Evolutionary conservation across 2,888 invertebrate species (phyloP).

Genomic region (Rhagonycha lutea): DNA sequence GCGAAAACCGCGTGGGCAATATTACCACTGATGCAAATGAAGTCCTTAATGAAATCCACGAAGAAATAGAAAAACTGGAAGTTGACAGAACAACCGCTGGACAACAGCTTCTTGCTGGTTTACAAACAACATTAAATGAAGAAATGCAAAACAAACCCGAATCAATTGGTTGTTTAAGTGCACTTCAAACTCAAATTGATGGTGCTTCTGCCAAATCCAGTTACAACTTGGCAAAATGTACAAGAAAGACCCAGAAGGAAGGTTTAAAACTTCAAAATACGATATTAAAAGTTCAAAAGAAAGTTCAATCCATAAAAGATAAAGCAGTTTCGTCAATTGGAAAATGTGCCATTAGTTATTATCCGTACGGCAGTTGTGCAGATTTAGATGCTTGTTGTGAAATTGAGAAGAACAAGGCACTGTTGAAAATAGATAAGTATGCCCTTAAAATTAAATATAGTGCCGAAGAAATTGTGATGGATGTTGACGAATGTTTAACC

Average conservation of each 20-base stretch:
- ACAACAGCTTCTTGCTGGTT: not conserved
- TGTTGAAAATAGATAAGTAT: not conserved
- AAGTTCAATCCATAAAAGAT: not conserved
- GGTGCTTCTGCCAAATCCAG: not conserved
- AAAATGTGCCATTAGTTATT: conserved; percentile 1
- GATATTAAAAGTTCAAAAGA: not conserved
- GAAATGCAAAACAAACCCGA: not conserved
- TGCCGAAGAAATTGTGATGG: not conserved
- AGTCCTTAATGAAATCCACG: not conserved
- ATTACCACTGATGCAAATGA: not conserved
- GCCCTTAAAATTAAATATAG: not conserved
- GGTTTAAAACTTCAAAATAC: not conserved
- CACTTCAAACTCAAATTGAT: not conserved
- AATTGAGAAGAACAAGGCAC: not conserved
- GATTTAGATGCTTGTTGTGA: conserved; percentile 1
- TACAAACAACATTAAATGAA: not conserved
- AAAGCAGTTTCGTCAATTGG: not conserved
- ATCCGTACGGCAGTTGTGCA: not conserved
- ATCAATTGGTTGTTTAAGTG: not conserved
- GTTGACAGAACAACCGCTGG: not conserved
- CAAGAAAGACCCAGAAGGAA: not conserved
- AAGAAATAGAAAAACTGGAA: not conserved
- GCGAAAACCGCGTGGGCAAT: not conserved
- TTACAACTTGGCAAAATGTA: not conserved
- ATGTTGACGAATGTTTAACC: not conserved